Percentiles rank a stretch among this genome's conserved stretches.
These are phyloP conservation scores for Pantherophis guttatus DNA, from an alignment of 2,113 vertebrate genomes.

Conservation along the genomic window DNA sequence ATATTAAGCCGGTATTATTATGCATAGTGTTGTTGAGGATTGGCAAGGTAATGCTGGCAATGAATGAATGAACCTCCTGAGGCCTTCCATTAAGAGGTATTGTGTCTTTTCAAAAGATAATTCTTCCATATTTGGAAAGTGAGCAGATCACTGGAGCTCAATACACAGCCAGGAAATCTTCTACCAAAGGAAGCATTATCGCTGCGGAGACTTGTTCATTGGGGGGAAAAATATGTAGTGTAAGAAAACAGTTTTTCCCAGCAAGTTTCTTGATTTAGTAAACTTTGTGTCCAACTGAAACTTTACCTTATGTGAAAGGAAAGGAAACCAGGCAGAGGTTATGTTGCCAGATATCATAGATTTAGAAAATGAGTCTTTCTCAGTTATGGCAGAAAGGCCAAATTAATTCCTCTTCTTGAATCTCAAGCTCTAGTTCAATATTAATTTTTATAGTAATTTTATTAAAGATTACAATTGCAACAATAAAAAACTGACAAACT, in stretches of 20 bases:
- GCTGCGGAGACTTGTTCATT: background rate
- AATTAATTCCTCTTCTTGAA: background rate
- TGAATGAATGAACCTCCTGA: background rate
- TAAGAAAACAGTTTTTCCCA: background rate
- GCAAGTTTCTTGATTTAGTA: background rate
- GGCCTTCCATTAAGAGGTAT: background rate
- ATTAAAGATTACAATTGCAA: background rate
- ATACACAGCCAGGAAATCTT: slow-evolving; percentile 6
- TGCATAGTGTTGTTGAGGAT: background rate
- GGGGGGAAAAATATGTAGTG: background rate
- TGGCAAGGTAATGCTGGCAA: background rate
- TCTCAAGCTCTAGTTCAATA: background rate
- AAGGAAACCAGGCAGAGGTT: background rate
- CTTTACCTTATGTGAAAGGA: background rate
- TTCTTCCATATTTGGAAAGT: slow-evolving; percentile 26
- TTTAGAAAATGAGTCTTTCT: background rate
- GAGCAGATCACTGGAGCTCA: background rate
- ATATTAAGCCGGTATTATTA: slow-evolving; percentile 7
- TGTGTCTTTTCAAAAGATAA: background rate
- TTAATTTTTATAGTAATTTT: background rate
- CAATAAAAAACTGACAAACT: background rate
- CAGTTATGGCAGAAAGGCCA: background rate
- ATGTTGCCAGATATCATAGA: background rate
- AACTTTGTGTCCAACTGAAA: background rate
- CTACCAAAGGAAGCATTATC: background rate